Evolutionary conservation across 1,140 invertebrate species (phyloP), one percentile per base, ranked within the genome.

Genomic region (Drosophila ohnishii): DNA sequence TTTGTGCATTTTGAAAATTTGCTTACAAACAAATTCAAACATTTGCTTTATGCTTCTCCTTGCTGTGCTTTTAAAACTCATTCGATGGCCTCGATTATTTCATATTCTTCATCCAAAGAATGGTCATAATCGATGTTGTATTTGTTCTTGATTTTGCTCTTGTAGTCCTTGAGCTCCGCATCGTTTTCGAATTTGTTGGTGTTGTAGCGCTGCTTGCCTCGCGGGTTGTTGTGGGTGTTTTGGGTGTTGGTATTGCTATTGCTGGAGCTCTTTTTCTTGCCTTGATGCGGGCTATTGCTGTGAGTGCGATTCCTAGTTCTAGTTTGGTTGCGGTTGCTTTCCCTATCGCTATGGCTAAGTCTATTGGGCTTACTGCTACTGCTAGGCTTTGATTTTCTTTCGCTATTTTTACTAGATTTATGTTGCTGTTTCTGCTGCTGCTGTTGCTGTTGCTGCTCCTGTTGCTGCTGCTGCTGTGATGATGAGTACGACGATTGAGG

Each of bases 91-190:
- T 91, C 90, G 57, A 91, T 91, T 86, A 91, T 90, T 91, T 91
- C 90, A 89, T 91, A 91, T 89, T 91, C 90, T 75, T 91, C 90
- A 65, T 91, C 90, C 59, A 91, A 80, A 79, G 90, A 90, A 87
- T 91, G 90, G 78, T 91, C 90, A 76, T 91, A 91, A 87, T 91
- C 90, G 80, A 92, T 92, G 42, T 91, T 85, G 62, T 92, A 90
- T 78, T 92, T 90, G 48, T 91, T 92, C 76, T 91, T 92, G 39
- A 91, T 91, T 76, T 90, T 91, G 64, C 90, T 91, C 64, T 91
- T 91, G 56, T 91, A 91, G 62, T 91, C 88, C 58, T 90, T 90
- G 11, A 91, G 75, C 56, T 91, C 85, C 8, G 76, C 84, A 51
- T 91, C 90, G 39, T 77, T 91, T 57, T 91, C 90, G 50, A 91